phyloP scores from a whole-genome alignment of 1,140 invertebrate species.

The Hylaeus anthracinus region DNA sequence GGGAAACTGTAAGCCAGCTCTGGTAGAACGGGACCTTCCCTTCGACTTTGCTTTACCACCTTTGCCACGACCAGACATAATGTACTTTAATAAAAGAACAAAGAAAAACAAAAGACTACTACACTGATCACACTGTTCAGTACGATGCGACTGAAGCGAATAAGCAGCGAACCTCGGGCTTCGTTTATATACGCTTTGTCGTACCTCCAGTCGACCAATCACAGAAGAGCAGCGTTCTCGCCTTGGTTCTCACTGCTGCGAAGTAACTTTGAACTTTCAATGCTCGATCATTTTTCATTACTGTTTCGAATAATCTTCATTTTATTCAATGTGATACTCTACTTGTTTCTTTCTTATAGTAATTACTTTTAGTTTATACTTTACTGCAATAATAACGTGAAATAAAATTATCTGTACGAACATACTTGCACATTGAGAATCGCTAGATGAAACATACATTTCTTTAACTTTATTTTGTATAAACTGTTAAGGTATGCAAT shows the following conservation, averaged over 20 bases:
- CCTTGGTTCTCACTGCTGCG: background rate
- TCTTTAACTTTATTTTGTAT: background rate
- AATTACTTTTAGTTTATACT: background rate
- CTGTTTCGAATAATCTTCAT: background rate
- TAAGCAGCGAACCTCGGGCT: rapidly evolving
- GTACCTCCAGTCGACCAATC: background rate
- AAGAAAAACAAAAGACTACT: background rate
- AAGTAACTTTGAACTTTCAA: background rate
- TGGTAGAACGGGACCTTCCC: conserved; percentile 81
- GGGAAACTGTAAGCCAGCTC: conserved; percentile 76
- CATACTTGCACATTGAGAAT: background rate
- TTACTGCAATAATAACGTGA: background rate
- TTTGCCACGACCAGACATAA: conserved; percentile 80
- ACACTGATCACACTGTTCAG: background rate
- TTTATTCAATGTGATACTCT: background rate
- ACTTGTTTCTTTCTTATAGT: background rate
- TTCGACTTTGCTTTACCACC: conserved; percentile 78
- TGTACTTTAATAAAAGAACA: conserved; percentile 24
- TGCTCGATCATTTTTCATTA: background rate
- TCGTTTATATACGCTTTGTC: background rate
- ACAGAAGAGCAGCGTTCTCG: background rate
- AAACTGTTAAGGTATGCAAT: background rate
- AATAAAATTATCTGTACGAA: background rate
- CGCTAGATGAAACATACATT: background rate
- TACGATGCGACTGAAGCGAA: background rate